These are phyloP conservation scores for Diplogasteroides magnus DNA, from an alignment of 1,140 invertebrate species.

Conservation along the genomic window DNA sequence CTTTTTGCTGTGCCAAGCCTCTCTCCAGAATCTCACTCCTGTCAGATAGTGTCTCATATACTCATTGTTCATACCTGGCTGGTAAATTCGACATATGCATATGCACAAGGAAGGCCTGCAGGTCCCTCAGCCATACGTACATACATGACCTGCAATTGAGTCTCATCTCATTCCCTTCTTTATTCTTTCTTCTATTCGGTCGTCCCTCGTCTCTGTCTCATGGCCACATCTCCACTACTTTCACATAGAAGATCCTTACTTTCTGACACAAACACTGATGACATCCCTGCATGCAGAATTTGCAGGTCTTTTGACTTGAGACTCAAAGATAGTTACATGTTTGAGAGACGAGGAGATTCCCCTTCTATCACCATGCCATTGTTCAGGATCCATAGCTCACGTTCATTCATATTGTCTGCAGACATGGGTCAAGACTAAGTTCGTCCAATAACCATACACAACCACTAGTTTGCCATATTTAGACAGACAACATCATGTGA, in stretches of 20 bases:
- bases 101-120: slow-evolving; percentile 67
- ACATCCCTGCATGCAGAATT: not conserved
- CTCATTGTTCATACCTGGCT: too few relatives aligned
- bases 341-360: not conserved
- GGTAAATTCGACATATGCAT: slow-evolving; percentile 82
- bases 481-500: slow-evolving; percentile 11
- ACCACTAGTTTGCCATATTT: not conserved
- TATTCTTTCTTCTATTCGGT: not conserved
- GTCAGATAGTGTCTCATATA: too few relatives aligned
- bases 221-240: not conserved
- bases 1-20: too few relatives aligned
- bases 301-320: not conserved
- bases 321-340: not conserved
- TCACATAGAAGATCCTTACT: slow-evolving; percentile 2
- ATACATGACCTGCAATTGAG: slow-evolving; percentile 72
- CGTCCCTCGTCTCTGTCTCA: slow-evolving; percentile 2
- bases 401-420: slow-evolving; percentile 18
- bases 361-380: slow-evolving; percentile 10
- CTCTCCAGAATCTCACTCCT: too few relatives aligned
- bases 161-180: slow-evolving; percentile 16
- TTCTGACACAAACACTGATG: not conserved
- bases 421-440: slow-evolving; percentile 13
- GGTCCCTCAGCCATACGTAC: slow-evolving; percentile 81
- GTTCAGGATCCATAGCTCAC: slow-evolving; percentile 16
- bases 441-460: not conserved